phyloP scores from a whole-genome alignment of 2,888 invertebrate species.

The Anaspis maculata region DNA sequence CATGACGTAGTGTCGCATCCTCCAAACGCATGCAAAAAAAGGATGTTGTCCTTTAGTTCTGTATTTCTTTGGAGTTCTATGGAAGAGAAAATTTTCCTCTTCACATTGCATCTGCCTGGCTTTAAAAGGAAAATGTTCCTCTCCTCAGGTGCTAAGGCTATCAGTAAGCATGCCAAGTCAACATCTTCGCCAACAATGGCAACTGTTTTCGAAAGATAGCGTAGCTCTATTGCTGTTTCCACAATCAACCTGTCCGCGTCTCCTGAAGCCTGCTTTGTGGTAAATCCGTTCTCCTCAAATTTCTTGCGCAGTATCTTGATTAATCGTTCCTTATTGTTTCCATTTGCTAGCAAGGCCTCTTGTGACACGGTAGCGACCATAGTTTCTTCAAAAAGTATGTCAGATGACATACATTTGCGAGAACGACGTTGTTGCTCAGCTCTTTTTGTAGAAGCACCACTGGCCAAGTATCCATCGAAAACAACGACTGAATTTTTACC shows the following conservation, averaged over 20 bases:
- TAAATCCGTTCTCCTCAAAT: slow-evolving; percentile 7
- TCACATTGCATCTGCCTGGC: slow-evolving; percentile 5
- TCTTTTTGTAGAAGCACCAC: no score
- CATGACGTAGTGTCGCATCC: slow-evolving; percentile 7
- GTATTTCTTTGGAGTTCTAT: not conserved
- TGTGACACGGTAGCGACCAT: slow-evolving; percentile 18
- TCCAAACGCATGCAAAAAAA: slow-evolving; percentile 6
- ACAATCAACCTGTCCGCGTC: slow-evolving; percentile 19
- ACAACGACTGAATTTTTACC: no score
- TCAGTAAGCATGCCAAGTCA: slow-evolving; percentile 13
- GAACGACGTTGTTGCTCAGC: no score
- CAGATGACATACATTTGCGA: no score
- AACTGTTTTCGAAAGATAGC: slow-evolving; percentile 6
- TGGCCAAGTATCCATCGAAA: no score
- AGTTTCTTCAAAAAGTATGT: slow-evolving; percentile 13
- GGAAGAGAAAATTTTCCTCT: no score
- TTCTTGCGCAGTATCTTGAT: slow-evolving; percentile 17
- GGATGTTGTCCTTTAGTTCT: not conserved
- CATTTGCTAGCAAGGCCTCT: slow-evolving; percentile 18
- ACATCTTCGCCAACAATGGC: slow-evolving; percentile 15
- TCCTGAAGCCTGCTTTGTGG: slow-evolving; percentile 14
- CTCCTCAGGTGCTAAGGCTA: not conserved
- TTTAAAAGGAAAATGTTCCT: slow-evolving; percentile 2
- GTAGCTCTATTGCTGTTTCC: slow-evolving; percentile 12
- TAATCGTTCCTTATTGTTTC: slow-evolving; percentile 15